phyloP scores from a whole-genome alignment of 2,888 invertebrate genomes.

The Xylocampa areola region DNA sequence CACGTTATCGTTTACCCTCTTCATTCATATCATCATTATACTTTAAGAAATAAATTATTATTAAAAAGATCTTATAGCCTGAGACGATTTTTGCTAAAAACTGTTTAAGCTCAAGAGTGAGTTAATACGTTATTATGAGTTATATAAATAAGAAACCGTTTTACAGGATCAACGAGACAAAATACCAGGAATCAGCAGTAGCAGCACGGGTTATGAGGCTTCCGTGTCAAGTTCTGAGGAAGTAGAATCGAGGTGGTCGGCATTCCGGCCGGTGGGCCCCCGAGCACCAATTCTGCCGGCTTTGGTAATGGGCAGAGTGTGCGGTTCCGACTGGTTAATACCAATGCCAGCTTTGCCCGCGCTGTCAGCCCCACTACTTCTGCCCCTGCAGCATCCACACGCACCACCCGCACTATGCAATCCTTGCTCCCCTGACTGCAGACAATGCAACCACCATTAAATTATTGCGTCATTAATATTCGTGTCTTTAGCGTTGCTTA shows the following conservation, averaged over 20 bases:
- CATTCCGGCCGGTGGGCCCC: conserved; percentile 86
- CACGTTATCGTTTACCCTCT: too few relatives aligned
- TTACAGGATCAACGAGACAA: conserved; percentile 79
- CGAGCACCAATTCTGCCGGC: conserved; percentile 84
- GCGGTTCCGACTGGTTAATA: conserved; percentile 87
- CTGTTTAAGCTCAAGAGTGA: too few relatives aligned
- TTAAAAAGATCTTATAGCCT: too few relatives aligned
- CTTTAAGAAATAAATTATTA: too few relatives aligned
- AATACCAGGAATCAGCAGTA: conserved; percentile 62
- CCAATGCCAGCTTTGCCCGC: conserved; percentile 83
- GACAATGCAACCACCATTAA: conserved; percentile 83
- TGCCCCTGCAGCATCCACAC: conserved; percentile 83
- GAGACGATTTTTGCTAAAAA: too few relatives aligned
- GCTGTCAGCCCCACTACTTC: conserved; percentile 77
- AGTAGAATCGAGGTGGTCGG: conserved; percentile 81
- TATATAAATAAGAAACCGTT: conserved; percentile 9
- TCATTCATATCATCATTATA: too few relatives aligned
- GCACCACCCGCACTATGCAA: conserved; percentile 73
- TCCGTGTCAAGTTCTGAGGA: conserved; percentile 82
- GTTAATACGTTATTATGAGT: background rate
- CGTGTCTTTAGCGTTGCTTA: conserved; percentile 10
- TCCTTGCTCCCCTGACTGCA: conserved; percentile 84
- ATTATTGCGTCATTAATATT: conserved; percentile 11
- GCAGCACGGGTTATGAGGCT: conserved; percentile 71
- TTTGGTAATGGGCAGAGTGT: conserved; percentile 86